Evolutionary conservation across 2,888 invertebrate genomes (phyloP).

Genomic region (Andrena haemorrhoa): DNA sequence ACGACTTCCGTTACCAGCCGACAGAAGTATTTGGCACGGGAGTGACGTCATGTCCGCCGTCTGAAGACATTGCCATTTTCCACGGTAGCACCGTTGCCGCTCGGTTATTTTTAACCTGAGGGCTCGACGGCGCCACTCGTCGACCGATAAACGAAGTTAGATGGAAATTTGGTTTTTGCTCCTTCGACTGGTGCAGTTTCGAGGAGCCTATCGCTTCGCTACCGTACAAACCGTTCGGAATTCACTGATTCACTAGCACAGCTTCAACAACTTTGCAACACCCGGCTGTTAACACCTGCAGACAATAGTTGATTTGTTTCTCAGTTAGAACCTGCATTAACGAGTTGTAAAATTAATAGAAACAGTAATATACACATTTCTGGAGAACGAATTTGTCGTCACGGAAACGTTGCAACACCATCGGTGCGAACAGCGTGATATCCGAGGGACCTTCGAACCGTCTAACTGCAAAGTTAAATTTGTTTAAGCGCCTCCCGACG

Average conservation of each 20-base stretch:
- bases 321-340: not conserved
- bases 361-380: not conserved
- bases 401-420: not conserved
- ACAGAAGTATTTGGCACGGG: conserved; percentile 69
- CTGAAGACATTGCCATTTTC: conserved; percentile 54
- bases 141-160: not conserved
- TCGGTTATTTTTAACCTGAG: conserved; percentile 55
- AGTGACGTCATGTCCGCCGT: conserved; percentile 71
- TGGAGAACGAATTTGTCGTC: not conserved
- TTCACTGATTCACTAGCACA: too few relatives aligned
- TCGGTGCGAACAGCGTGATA: not conserved
- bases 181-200: too few relatives aligned
- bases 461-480: conserved; percentile 25
- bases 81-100: conserved; percentile 8
- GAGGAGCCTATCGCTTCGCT: too few relatives aligned
- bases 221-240: too few relatives aligned
- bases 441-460: not conserved
- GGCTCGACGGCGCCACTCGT: conserved; percentile 36
- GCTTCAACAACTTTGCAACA: not conserved
- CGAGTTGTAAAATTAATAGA: not conserved
- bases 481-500: not conserved
- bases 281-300: not conserved
- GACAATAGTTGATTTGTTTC: not conserved
- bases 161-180: not conserved
- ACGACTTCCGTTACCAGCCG: conserved; percentile 67